phyloP scores from a whole-genome alignment of 2,888 invertebrate species.

The Aelia acuminata region DNA sequence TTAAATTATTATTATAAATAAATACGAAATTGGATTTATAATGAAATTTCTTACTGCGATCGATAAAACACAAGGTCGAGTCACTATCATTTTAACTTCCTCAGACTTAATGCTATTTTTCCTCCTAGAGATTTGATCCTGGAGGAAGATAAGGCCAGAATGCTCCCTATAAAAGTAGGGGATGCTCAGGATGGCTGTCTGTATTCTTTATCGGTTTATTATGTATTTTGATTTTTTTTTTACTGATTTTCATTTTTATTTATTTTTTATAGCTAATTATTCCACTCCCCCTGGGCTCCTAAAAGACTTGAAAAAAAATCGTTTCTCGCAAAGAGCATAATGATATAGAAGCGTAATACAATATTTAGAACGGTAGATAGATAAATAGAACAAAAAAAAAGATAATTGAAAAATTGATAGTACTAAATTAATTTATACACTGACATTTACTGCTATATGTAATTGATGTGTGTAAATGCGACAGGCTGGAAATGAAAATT shows the following conservation, averaged over 20 bases:
- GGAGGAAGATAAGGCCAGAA: neutral
- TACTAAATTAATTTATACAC: too few relatives aligned
- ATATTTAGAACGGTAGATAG: too few relatives aligned
- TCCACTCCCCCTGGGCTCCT: neutral
- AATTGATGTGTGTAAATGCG: too few relatives aligned
- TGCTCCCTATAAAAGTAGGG: neutral
- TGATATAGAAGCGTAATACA: too few relatives aligned
- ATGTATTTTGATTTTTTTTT: neutral
- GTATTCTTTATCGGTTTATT: neutral
- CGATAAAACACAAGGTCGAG: neutral
- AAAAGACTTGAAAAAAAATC: neutral
- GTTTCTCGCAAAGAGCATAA: neutral
- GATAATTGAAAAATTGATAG: too few relatives aligned
- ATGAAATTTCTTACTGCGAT: neutral
- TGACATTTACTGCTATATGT: too few relatives aligned
- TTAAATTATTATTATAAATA: too few relatives aligned
- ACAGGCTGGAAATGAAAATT: too few relatives aligned
- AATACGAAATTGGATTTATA: conserved; percentile 13
- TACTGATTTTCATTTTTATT: neutral
- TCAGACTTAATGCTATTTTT: neutral
- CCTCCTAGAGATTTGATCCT: neutral
- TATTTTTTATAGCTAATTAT: neutral
- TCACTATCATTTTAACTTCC: neutral
- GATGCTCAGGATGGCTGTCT: neutral
- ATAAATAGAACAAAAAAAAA: too few relatives aligned